These are phyloP conservation scores for Machimus atricapillus DNA, from an alignment of 2,888 invertebrate genomes.

Conservation along the genomic window DNA sequence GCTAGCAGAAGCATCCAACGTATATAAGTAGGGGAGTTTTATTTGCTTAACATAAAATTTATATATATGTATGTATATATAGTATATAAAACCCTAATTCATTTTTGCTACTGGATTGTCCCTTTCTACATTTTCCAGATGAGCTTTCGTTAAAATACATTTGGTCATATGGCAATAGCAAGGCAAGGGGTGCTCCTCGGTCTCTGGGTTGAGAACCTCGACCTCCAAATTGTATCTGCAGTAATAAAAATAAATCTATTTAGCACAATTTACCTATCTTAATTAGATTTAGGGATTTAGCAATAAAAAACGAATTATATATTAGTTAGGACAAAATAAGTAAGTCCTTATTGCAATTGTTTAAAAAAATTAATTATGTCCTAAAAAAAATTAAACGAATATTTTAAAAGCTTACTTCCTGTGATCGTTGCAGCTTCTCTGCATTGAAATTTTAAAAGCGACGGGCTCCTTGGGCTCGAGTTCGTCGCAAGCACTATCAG, in stretches of 20 bases:
- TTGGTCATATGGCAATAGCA: slow-evolving; percentile 80
- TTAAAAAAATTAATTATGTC: no score
- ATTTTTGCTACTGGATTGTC: background rate
- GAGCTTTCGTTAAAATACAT: slow-evolving; percentile 73
- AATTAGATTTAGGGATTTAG: no score
- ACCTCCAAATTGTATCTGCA: slow-evolving; percentile 74
- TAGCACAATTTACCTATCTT: no score
- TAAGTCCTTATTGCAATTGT: no score
- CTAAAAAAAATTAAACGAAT: no score
- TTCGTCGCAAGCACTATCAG: slow-evolving; percentile 67
- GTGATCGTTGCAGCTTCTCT: slow-evolving; percentile 53
- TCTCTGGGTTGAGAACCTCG: slow-evolving; percentile 72
- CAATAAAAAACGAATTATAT: no score
- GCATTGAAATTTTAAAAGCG: slow-evolving; percentile 72
- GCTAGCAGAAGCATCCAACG: background rate
- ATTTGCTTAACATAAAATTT: background rate
- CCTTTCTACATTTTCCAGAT: slow-evolving; percentile 55
- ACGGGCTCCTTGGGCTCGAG: slow-evolving; percentile 68
- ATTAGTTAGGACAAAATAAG: no score
- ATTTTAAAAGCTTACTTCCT: slow-evolving; percentile 49
- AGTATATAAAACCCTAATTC: background rate
- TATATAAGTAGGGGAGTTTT: background rate
- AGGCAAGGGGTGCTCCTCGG: slow-evolving; percentile 77
- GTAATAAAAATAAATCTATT: background rate
- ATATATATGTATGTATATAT: background rate